Conservation (phyloP, 2,797 vertebrate species). For the Lacerta viridis region DNA sequence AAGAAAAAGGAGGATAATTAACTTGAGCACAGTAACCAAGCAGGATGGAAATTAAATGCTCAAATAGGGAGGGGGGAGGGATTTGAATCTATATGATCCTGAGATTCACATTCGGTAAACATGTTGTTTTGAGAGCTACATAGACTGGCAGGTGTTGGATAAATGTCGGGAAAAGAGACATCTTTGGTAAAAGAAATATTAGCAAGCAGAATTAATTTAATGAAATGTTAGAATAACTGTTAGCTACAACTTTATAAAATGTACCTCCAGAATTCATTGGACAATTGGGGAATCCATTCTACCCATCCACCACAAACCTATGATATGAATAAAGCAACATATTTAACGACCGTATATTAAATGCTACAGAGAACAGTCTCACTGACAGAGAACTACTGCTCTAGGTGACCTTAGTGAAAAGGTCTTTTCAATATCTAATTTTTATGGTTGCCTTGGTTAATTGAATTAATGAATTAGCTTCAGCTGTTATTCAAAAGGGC, state of each 20-base stretch:
- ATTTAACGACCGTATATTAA: no score
- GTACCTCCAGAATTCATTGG: slow-evolving; percentile 26
- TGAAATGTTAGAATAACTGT: slow-evolving; percentile 31
- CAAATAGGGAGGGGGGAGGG: neutral
- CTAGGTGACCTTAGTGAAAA: slow-evolving; percentile 64
- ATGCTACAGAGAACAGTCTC: slow-evolving; percentile 41
- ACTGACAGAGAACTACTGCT: slow-evolving; percentile 43
- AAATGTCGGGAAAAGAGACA: neutral
- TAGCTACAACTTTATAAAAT: slow-evolving; percentile 17
- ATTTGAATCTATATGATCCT: neutral
- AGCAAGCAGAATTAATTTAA: slow-evolving; percentile 33
- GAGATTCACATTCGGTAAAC: neutral
- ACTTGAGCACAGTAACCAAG: neutral
- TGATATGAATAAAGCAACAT: neutral
- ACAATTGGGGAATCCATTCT: slow-evolving; percentile 40
- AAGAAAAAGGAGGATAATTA: neutral
- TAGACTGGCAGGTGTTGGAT: neutral
- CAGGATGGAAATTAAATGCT: neutral
- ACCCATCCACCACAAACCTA: slow-evolving; percentile 24
- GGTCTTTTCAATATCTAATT: slow-evolving; percentile 67
- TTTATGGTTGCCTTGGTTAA: slow-evolving; percentile 59
- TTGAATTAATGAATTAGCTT: slow-evolving; percentile 68
- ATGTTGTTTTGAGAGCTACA: neutral
- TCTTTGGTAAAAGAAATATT: neutral
- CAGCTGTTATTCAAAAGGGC: slow-evolving; percentile 63